phyloP scores from a whole-genome alignment of 2,113 vertebrate genomes.

The Morone chrysops region DNA sequence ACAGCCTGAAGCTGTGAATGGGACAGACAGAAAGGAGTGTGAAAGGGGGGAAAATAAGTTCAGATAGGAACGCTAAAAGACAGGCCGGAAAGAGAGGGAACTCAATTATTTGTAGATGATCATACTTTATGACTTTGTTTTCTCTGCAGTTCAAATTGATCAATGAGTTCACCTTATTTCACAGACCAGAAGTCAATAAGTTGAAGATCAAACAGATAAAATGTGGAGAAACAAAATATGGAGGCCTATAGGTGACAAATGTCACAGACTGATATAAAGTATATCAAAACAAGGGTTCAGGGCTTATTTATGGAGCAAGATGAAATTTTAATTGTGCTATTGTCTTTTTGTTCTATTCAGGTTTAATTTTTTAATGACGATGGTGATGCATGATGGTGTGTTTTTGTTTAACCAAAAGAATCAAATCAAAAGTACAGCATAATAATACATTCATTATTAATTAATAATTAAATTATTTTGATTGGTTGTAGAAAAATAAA shows the following conservation, averaged over 20 bases:
- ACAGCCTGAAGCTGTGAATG: slow-evolving; percentile 77
- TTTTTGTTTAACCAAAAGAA: too few species aligned
- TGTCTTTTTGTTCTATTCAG: too few species aligned
- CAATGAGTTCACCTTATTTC: not conserved
- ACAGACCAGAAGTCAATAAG: not conserved
- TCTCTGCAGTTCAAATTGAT: not conserved
- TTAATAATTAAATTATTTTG: too few species aligned
- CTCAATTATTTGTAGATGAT: not conserved
- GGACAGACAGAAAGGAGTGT: slow-evolving; percentile 24
- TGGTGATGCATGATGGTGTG: too few species aligned
- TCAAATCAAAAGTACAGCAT: too few species aligned
- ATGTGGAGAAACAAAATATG: not conserved
- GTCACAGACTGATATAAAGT: not conserved
- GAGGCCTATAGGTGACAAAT: not conserved
- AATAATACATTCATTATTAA: too few species aligned
- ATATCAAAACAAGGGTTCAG: too few species aligned
- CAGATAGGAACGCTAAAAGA: slow-evolving; percentile 6
- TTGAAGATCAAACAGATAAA: not conserved
- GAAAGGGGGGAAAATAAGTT: not conserved
- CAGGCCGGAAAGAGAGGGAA: not conserved
- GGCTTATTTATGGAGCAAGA: too few species aligned
- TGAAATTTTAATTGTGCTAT: too few species aligned
- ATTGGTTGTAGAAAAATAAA: too few species aligned
- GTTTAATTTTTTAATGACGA: too few species aligned
- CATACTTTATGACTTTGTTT: not conserved